phyloP scores from a whole-genome alignment of 2,888 invertebrate species.

The Polydrusus tereticollis region DNA sequence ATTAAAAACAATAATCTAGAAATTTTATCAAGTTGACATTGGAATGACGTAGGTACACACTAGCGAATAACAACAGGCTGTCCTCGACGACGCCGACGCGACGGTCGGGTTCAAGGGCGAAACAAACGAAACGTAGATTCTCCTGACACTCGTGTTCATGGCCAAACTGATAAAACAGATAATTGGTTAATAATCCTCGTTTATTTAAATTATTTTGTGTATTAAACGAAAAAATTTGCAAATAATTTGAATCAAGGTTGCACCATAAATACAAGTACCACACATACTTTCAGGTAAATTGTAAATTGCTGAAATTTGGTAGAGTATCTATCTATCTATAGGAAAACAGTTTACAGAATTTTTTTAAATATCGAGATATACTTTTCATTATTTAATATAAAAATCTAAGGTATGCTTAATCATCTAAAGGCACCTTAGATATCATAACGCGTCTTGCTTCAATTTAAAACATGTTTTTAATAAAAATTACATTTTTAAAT shows the following conservation, averaged over 20 bases:
- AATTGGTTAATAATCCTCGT: conserved; percentile 62
- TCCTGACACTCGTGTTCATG: conserved; percentile 62
- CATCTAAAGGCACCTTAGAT: too few relatives aligned
- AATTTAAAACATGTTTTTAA: too few relatives aligned
- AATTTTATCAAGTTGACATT: conserved; percentile 38
- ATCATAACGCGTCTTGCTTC: too few relatives aligned
- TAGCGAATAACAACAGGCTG: conserved; percentile 33
- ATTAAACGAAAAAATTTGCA: conserved; percentile 6
- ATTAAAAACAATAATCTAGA: conserved; percentile 21
- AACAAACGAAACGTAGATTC: conserved; percentile 49
- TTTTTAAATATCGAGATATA: too few relatives aligned
- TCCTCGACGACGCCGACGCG: conserved; percentile 21
- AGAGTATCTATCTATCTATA: too few relatives aligned
- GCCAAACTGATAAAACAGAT: conserved; percentile 63
- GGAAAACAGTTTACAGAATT: too few relatives aligned
- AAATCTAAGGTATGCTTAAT: too few relatives aligned
- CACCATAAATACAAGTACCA: too few relatives aligned
- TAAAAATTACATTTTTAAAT: too few relatives aligned
- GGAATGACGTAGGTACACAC: conserved; percentile 32
- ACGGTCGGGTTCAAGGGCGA: conserved; percentile 56
- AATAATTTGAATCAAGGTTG: neutral
- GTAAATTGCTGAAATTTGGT: too few relatives aligned
- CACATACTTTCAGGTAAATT: too few relatives aligned
- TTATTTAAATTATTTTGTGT: conserved; percentile 39
- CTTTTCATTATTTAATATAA: too few relatives aligned